These are phyloP conservation scores for Tenthredo notha DNA, from an alignment of 2,888 invertebrate genomes.

Conservation along the genomic window DNA sequence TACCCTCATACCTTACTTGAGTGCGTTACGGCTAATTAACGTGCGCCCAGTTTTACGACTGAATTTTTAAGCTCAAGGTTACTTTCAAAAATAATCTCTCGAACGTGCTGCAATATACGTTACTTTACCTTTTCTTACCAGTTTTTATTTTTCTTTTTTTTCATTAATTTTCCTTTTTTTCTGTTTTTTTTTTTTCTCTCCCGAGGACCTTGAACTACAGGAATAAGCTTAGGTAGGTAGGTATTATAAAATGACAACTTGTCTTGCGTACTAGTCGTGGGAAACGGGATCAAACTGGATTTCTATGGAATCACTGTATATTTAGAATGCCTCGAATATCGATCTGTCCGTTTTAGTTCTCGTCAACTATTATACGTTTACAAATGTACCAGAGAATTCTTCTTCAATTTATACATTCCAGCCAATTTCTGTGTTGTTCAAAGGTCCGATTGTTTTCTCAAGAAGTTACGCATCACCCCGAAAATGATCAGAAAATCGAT, in stretches of 20 bases:
- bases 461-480: background rate
- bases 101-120: background rate
- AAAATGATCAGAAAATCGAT: background rate
- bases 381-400: background rate
- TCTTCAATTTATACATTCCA: background rate
- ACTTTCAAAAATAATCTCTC: background rate
- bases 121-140: background rate
- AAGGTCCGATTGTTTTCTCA: background rate
- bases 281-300: conserved; percentile 10
- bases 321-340: conserved; percentile 30
- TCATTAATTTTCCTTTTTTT: background rate
- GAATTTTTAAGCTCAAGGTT: background rate
- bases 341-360: conserved; percentile 29
- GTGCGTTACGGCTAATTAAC: background rate
- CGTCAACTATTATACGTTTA: background rate
- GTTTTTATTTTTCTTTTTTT: too few relatives aligned
- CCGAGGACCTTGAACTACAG: background rate
- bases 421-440: background rate
- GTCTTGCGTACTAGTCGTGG: background rate
- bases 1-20: background rate
- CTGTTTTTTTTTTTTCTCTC: background rate
- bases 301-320: conserved; percentile 38
- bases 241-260: conserved; percentile 37
- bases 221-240: conserved; percentile 11
- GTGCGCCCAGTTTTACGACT: background rate